Conservation (phyloP, 2,888 invertebrate genomes). For the Orgyia antiqua region DNA sequence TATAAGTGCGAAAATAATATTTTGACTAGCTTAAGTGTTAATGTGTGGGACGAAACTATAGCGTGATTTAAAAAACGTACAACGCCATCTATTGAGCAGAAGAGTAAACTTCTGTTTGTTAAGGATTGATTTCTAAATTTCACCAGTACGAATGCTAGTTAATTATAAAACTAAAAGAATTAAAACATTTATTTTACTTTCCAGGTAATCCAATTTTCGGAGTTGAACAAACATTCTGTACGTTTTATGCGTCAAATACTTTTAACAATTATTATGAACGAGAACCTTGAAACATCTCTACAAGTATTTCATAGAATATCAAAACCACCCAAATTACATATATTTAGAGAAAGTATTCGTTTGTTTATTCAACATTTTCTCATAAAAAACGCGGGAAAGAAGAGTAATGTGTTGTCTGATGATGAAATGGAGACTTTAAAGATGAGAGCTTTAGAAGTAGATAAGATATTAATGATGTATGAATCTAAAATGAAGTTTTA, state of each 20-base stretch:
- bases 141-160: no score
- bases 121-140: no score
- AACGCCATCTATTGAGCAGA: no score
- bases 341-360: constrained; percentile 89
- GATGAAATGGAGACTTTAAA: constrained; percentile 55
- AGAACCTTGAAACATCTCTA: constrained; percentile 77
- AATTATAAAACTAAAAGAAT: no score
- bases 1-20: no score
- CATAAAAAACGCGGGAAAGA: constrained; percentile 79
- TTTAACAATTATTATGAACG: constrained; percentile 83
- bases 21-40: no score
- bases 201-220: constrained; percentile 91
- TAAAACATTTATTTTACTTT: no score
- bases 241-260: constrained; percentile 88
- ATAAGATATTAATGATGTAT: constrained; percentile 79
- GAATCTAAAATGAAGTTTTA: constrained; percentile 63
- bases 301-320: constrained; percentile 86
- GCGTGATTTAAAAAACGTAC: no score
- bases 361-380: constrained; percentile 93
- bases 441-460: constrained; percentile 80
- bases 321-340: constrained; percentile 84
- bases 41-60: no score
- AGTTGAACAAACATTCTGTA: constrained; percentile 88
- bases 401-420: constrained; percentile 45
- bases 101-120: no score